Evolutionary conservation across 2,113 vertebrate species (phyloP).

Genomic region (Morone saxatilis): DNA sequence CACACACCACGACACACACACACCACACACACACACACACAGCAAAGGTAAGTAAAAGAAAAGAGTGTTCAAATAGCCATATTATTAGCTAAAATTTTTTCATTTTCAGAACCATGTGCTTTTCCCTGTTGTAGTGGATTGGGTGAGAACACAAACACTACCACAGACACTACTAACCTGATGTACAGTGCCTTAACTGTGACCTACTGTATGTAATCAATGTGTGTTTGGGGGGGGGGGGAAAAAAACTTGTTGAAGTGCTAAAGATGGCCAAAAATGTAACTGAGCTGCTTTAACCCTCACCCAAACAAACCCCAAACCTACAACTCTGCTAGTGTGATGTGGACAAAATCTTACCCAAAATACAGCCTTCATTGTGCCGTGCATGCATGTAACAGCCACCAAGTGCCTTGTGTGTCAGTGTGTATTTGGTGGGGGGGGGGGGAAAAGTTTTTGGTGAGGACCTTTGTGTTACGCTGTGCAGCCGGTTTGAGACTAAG

Average conservation of each 20-base stretch:
- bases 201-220: conserved; percentile 36
- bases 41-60: neutral
- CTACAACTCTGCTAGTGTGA: neutral
- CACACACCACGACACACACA: conserved; percentile 26
- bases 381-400: conserved; percentile 25
- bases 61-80: conserved; percentile 45
- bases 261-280: conserved; percentile 43
- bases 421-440: conserved; percentile 18
- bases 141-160: neutral
- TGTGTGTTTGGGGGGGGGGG: conserved; percentile 43
- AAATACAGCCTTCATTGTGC: neutral
- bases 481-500: conserved; percentile 63
- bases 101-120: conserved; percentile 48
- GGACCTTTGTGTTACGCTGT: conserved; percentile 24
- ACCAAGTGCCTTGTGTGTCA: conserved; percentile 5
- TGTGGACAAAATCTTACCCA: neutral
- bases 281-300: conserved; percentile 43
- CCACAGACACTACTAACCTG: conserved; percentile 17
- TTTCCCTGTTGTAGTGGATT: conserved; percentile 29
- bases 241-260: conserved; percentile 32
- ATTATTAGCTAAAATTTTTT: conserved; percentile 67
- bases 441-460: conserved; percentile 33
- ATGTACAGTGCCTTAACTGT: conserved; percentile 22
- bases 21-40: neutral
- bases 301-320: conserved; percentile 22